phyloP scores from a whole-genome alignment of 2,113 vertebrate species.

The Antigone vipio region DNA sequence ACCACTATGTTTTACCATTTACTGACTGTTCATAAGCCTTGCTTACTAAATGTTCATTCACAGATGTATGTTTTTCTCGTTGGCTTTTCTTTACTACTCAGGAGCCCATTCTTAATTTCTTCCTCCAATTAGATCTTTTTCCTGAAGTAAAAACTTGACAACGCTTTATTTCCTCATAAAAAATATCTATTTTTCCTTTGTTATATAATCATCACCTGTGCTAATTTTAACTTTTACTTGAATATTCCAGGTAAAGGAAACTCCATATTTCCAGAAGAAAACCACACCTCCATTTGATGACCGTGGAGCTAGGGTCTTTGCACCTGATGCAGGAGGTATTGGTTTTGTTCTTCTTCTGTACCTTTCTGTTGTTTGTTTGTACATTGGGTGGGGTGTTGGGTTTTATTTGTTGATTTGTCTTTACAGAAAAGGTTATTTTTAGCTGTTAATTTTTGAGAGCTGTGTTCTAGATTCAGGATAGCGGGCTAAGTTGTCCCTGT shows the following conservation, averaged over 20 bases:
- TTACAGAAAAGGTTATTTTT: not conserved
- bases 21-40: not conserved
- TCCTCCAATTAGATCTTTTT: not conserved
- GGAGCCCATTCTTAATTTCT: not conserved
- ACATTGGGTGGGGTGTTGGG: not conserved
- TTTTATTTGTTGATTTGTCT: not conserved
- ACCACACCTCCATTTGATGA: constrained; percentile 85
- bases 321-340: constrained; percentile 79
- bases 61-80: not conserved
- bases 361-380: not conserved
- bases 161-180: not conserved
- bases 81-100: not conserved
- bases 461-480: not conserved
- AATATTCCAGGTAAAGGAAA: constrained; percentile 80
- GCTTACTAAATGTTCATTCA: not conserved
- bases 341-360: not conserved
- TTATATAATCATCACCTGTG: not conserved
- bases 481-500: no score
- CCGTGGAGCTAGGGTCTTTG: constrained; percentile 76
- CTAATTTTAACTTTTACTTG: not conserved
- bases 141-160: not conserved
- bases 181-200: not conserved
- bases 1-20: not conserved
- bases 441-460: not conserved
- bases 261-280: constrained; percentile 91